Conservation (phyloP, 1,140 invertebrate species). For the Gryllus bimaculatus region DNA sequence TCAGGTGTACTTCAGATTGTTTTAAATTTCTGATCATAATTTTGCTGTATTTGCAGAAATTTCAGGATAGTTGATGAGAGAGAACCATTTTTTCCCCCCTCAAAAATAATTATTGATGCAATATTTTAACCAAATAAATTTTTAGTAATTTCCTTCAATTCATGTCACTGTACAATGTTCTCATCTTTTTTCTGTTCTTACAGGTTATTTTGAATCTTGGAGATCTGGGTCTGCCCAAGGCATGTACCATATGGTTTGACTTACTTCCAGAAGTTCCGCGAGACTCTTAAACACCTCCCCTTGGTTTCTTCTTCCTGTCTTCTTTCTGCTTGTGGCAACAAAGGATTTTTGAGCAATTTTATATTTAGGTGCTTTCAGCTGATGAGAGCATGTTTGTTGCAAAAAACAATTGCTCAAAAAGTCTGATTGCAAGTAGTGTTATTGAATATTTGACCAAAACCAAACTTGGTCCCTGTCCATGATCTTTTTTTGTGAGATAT, state of each 20-base stretch:
- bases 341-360: neutral
- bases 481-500: neutral
- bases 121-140: neutral
- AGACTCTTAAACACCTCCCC: neutral
- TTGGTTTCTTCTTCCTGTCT: neutral
- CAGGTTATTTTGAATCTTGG: constrained; percentile 54
- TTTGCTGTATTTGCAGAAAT: too few species aligned
- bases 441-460: neutral
- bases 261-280: constrained; percentile 45
- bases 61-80: too few species aligned
- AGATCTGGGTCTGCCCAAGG: constrained; percentile 53
- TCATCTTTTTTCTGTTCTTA: constrained; percentile 28
- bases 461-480: neutral
- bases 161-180: constrained; percentile 3
- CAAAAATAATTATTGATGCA: neutral
- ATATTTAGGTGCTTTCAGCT: neutral
- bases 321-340: neutral
- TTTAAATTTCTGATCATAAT: too few species aligned
- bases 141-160: neutral
- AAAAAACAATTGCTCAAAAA: neutral
- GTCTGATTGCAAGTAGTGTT: neutral
- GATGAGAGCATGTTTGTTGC: neutral
- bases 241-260: constrained; percentile 60
- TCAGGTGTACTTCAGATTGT: too few species aligned
- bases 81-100: neutral